Base-by-base conservation (phyloP, 2,797 vertebrate species). In the Scleropages formosus region DNA sequence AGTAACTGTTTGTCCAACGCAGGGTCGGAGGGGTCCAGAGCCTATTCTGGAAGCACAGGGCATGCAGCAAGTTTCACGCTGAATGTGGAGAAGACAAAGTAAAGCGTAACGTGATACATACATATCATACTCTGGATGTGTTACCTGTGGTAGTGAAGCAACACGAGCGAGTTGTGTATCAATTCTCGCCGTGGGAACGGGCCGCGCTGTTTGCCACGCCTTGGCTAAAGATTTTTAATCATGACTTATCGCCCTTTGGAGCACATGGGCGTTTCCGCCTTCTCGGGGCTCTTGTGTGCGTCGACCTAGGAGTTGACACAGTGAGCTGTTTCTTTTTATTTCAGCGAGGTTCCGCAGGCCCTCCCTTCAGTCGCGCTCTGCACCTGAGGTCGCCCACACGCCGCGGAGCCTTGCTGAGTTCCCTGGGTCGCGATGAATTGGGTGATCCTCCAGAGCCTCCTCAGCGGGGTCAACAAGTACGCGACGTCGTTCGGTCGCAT, bases 401-500 rank as follows among this genome's bases (percentile, higher is more conserved):
- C 31, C 44, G 39, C 24, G 44, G 16, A 12, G 16, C 31, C 44
- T 8, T 58, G 4, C 44, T n/a, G n/a, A n/a, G n/a, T 70, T 59
- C 13, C 59, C 56, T 24, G 8, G 46, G 2, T 31, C 80, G 80
- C 80, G 75, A 97, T 97, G 95, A 96, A 95, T 86, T 97, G 95
- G 95, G 85, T 81, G 0, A 81, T 90, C 72, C 92, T 97, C 0
- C 90, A 97, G 83, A 90, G 87, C 16, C 92, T 98, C 79, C 90
- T 97, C 49, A 95, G 87, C 0, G 94, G 94, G 0, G 94, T 95
- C 72, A 96, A 97, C 89, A 94, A 94, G 58, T 97, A 95, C 77
- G 95, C 95, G 69, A 98, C 96, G 0, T 95, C 91, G 15, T 96
- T 96, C 0, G 94, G 95, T 9, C 93, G 94, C 60, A 84, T 97